Percentiles rank a stretch among this genome's conserved stretches.
phyloP scores from a whole-genome alignment of 92 coral and sea anemone species.

The Heliopora coerulea region DNA sequence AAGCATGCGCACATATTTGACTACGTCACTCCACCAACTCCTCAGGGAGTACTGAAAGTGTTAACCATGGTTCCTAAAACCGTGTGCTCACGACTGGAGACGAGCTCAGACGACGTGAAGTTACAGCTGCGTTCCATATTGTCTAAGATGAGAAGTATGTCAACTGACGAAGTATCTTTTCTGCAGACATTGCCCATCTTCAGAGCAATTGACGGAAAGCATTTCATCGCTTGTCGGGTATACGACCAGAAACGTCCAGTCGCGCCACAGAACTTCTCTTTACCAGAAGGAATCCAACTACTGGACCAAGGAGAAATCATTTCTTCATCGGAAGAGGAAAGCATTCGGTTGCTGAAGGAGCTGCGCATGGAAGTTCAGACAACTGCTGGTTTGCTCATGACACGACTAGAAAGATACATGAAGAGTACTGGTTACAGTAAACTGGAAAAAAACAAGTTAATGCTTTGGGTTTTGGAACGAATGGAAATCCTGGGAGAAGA shows the following conservation, averaged over 20 bases:
- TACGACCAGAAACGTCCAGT: background rate
- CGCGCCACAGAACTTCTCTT: constrained; percentile 27
- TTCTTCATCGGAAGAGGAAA: constrained; percentile 42
- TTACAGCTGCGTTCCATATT: constrained; percentile 35
- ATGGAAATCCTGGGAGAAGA: constrained; percentile 48
- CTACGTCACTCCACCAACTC: constrained; percentile 69
- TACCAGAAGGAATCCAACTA: constrained; percentile 29
- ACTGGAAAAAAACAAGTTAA: constrained; percentile 51
- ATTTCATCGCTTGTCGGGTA: constrained; percentile 46
- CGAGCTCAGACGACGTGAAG: constrained; percentile 34
- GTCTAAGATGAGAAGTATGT: constrained; percentile 13
- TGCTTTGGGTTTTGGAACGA: constrained; percentile 71
- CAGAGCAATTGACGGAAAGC: constrained; percentile 58
- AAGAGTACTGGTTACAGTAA: constrained; percentile 43
- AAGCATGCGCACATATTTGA: constrained; percentile 52
- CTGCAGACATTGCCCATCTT: constrained; percentile 64
- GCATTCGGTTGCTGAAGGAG: constrained; percentile 29
- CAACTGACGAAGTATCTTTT: constrained; percentile 39
- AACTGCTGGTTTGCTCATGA: constrained; percentile 49
- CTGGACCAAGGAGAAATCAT: constrained; percentile 39
- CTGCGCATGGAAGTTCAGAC: constrained; percentile 38
- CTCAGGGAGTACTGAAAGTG: constrained; percentile 65
- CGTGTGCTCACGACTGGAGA: background rate
- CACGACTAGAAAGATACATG: constrained; percentile 49
- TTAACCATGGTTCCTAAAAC: constrained; percentile 42